These are phyloP conservation scores for Gibbula magus DNA, from an alignment of 2,888 invertebrate genomes.

Conservation along the genomic window DNA sequence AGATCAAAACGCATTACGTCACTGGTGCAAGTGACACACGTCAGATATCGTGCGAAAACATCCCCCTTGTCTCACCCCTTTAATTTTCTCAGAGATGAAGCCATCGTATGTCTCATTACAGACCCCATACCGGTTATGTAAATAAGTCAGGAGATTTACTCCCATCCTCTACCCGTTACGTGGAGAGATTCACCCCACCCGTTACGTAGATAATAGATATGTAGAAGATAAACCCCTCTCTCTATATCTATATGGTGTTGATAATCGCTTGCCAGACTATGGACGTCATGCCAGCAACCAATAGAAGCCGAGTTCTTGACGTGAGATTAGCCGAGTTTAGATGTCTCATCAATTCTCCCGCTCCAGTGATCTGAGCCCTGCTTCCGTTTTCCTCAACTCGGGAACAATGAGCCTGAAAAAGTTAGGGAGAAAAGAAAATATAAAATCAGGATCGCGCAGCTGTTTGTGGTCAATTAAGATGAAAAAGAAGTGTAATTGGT, in stretches of 20 bases:
- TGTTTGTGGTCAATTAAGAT: slow-evolving; percentile 14
- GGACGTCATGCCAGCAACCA: not conserved
- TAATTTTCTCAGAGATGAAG: not conserved
- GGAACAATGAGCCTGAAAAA: not conserved
- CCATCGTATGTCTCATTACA: too few species aligned
- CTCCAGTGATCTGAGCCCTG: not conserved
- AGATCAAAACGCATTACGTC: not conserved
- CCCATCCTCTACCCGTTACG: too few species aligned
- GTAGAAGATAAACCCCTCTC: not conserved
- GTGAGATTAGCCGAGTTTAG: slow-evolving; percentile 12
- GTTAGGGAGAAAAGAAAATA: not conserved
- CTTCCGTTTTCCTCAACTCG: not conserved
- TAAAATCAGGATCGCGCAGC: not conserved
- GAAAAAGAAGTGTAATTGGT: not conserved
- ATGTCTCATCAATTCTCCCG: slow-evolving; percentile 1
- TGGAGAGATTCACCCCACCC: not conserved
- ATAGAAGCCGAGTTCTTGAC: not conserved
- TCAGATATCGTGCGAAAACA: slow-evolving; percentile 9
- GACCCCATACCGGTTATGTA: too few species aligned
- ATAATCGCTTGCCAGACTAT: not conserved
- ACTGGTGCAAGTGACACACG: not conserved
- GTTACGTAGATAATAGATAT: not conserved
- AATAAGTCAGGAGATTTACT: too few species aligned
- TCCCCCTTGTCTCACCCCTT: not conserved
- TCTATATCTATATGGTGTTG: too few species aligned